Conservation (phyloP, 1,140 invertebrate species). For the Dinoponera quadriceps region DNA sequence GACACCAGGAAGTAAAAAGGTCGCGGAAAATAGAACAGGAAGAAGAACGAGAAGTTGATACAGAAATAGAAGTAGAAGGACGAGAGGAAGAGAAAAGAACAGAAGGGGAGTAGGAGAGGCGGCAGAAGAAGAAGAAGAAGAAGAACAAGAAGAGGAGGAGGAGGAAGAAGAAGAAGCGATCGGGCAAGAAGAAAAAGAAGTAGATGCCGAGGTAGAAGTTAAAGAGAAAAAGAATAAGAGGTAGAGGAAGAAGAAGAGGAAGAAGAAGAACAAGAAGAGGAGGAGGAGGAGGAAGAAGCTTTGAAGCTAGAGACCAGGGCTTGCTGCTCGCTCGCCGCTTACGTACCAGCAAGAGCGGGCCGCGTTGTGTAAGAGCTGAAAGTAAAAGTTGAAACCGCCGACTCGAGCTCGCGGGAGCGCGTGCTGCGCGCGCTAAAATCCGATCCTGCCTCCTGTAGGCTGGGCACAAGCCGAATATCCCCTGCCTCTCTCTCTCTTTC, state of each 20-base stretch:
- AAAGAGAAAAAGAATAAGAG: neutral
- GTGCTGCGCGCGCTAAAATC: slow-evolving; percentile 83
- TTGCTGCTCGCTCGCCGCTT: slow-evolving; percentile 63
- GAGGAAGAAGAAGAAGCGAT: neutral
- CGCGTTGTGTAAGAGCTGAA: slow-evolving; percentile 85
- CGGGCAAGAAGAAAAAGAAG: neutral
- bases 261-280: neutral
- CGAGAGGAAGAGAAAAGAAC: neutral
- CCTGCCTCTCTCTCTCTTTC: slow-evolving; percentile 65
- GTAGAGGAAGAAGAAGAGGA: neutral
- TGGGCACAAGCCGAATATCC: slow-evolving; percentile 79
- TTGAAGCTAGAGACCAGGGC: slow-evolving; percentile 47
- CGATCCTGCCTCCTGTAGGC: slow-evolving; percentile 75
- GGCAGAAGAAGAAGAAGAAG: too few species aligned
- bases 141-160: neutral
- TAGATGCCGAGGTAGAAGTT: too few species aligned
- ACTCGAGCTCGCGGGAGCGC: slow-evolving; percentile 78
- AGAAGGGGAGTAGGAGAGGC: neutral
- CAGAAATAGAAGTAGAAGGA: neutral
- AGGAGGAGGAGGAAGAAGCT: slow-evolving; percentile 50
- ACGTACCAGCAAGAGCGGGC: slow-evolving; percentile 76
- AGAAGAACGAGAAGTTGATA: neutral
- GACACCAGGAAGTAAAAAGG: neutral
- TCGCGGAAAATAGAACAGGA: neutral
- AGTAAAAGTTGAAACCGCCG: slow-evolving; percentile 86